phyloP scores from a whole-genome alignment of 2,797 vertebrate genomes.

The Australoheros facetus region DNA sequence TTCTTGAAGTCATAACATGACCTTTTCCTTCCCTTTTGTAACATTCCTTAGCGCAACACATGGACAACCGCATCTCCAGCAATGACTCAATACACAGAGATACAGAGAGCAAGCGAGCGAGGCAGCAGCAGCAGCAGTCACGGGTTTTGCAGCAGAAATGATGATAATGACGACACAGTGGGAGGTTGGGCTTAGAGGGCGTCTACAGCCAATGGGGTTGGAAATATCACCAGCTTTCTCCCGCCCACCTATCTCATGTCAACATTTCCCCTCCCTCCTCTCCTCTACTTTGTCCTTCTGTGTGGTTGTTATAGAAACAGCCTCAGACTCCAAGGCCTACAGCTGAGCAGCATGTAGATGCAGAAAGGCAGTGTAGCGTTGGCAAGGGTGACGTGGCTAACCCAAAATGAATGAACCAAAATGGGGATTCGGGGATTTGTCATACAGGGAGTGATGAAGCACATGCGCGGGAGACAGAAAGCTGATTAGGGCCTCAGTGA shows the following conservation, averaged over 20 bases:
- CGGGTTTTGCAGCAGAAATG: slow-evolving; percentile 80
- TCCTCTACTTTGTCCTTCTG: slow-evolving; percentile 82
- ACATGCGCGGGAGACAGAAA: neutral
- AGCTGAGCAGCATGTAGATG: slow-evolving; percentile 54
- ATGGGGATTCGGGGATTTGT: slow-evolving; percentile 2
- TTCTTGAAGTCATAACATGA: slow-evolving; percentile 9
- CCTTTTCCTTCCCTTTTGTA: slow-evolving; percentile 25
- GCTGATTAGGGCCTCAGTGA: neutral
- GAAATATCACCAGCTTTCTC: slow-evolving; percentile 68
- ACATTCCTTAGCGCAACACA: slow-evolving; percentile 32
- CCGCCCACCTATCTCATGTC: slow-evolving; percentile 68
- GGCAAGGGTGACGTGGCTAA: slow-evolving; percentile 66
- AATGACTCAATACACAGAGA: slow-evolving; percentile 57
- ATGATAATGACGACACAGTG: slow-evolving; percentile 74
- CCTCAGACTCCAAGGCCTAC: slow-evolving; percentile 72
- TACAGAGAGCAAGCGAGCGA: slow-evolving; percentile 30
- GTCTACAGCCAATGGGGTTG: slow-evolving; percentile 81
- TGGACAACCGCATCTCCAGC: slow-evolving; percentile 75
- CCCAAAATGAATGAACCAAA: slow-evolving; percentile 51
- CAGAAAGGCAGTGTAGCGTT: slow-evolving; percentile 53
- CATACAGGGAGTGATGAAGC: slow-evolving; percentile 3
- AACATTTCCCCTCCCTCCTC: slow-evolving; percentile 68
- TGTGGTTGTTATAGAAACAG: slow-evolving; percentile 90
- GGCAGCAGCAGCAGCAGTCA: slow-evolving; percentile 71
- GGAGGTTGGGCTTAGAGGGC: slow-evolving; percentile 76